phyloP scores from a whole-genome alignment of 2,113 vertebrate genomes.

The Carettochelys insculpta region DNA sequence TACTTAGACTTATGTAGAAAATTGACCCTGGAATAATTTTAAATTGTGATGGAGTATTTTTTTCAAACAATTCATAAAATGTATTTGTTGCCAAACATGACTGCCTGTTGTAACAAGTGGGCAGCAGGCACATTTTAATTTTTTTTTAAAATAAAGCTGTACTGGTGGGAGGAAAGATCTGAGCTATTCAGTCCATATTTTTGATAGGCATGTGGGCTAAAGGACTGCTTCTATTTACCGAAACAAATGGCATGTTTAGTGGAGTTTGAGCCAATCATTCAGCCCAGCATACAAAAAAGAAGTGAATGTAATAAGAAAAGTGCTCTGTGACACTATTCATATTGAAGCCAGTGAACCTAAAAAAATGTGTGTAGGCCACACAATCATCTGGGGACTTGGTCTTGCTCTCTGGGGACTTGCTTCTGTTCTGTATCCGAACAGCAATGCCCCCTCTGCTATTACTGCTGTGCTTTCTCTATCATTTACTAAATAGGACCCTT shows the following conservation, averaged over 20 bases:
- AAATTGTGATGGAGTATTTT: background rate
- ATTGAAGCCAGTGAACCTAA: slow-evolving; percentile 28
- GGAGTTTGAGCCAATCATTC: background rate
- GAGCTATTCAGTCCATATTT: background rate
- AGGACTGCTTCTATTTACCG: slow-evolving; percentile 24
- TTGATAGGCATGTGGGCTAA: background rate
- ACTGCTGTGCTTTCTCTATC: background rate
- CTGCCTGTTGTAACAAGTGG: background rate
- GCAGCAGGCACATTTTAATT: background rate
- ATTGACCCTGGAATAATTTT: accelerated
- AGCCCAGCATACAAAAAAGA: accelerated
- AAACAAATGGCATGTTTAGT: background rate
- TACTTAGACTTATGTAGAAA: background rate
- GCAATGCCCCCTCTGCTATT: background rate
- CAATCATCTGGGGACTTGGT: slow-evolving; percentile 37
- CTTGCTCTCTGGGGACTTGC: slow-evolving; percentile 20
- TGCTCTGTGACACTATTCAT: background rate
- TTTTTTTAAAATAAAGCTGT: background rate
- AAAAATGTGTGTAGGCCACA: slow-evolving; percentile 63
- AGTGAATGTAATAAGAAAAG: slow-evolving; percentile 47
- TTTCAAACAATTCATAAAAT: background rate
- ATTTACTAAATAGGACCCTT: background rate
- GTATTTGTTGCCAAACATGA: background rate
- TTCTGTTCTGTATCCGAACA: slow-evolving; percentile 6
- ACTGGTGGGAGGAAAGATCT: slow-evolving; percentile 9